Conservation (phyloP, 2,797 vertebrate species). For the Sebastolobus alascanus region DNA sequence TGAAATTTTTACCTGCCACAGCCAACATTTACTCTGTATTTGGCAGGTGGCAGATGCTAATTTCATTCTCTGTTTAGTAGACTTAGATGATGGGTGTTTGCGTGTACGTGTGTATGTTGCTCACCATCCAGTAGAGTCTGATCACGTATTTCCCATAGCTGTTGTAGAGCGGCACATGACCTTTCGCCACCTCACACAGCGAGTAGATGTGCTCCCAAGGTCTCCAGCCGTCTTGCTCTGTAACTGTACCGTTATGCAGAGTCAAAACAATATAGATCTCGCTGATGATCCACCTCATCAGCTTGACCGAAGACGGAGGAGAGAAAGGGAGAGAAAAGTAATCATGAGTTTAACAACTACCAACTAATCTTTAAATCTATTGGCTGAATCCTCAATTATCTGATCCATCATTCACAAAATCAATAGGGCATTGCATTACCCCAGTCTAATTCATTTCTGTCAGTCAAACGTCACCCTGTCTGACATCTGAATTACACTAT, state of each 20-base stretch:
- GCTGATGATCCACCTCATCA: slow-evolving; percentile 94
- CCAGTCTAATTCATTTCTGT: slow-evolving; percentile 41
- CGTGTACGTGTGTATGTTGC: slow-evolving; percentile 1
- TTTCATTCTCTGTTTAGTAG: neutral
- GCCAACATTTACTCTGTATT: no score
- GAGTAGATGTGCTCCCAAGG: slow-evolving; percentile 98
- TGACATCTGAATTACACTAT: slow-evolving; percentile 27
- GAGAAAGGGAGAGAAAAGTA: slow-evolving; percentile 1
- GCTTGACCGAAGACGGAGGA: slow-evolving; percentile 73
- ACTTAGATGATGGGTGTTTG: neutral
- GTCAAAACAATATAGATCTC: slow-evolving; percentile 92
- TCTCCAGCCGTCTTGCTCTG: slow-evolving; percentile 84
- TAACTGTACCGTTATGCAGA: slow-evolving; percentile 71
- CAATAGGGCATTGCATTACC: slow-evolving; percentile 19
- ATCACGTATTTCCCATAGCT: slow-evolving; percentile 93
- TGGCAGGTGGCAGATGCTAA: no score
- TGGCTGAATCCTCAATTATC: slow-evolving; percentile 20
- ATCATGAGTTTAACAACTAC: neutral
- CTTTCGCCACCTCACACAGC: slow-evolving; percentile 88
- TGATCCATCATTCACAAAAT: slow-evolving; percentile 38
- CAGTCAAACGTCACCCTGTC: slow-evolving; percentile 26
- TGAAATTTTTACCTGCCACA: no score
- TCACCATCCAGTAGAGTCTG: slow-evolving; percentile 95
- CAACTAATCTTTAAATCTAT: slow-evolving; percentile 26
- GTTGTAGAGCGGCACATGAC: slow-evolving; percentile 91